These are phyloP conservation scores for Petrosia ficiformis DNA, from an alignment of 37 sponge, comb jelly and placozoan species.

Conservation along the genomic window DNA sequence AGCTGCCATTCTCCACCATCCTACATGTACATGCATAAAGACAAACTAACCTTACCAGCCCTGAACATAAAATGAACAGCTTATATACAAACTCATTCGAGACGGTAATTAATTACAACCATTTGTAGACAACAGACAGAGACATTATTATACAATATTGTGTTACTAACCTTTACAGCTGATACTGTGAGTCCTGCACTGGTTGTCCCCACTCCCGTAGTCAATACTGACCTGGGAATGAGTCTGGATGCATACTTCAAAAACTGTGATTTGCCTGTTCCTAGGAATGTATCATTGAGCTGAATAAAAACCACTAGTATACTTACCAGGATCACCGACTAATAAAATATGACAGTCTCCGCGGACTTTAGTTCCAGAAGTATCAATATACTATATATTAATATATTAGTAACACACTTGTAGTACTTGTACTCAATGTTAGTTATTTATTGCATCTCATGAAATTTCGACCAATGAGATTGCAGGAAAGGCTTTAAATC, in stretches of 20 bases:
- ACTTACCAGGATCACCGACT: slow-evolving; percentile 89
- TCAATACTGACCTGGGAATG: slow-evolving; percentile 85
- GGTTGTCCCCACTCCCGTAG: slow-evolving; percentile 91
- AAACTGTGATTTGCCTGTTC: slow-evolving; percentile 92
- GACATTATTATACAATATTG: background rate
- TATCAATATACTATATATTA: slow-evolving; percentile 55
- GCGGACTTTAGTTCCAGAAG: slow-evolving; percentile 70
- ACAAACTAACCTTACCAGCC: background rate
- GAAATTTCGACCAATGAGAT: too few relatives aligned
- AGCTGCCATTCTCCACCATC: slow-evolving; percentile 91
- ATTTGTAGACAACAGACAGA: too few relatives aligned
- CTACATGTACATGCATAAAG: slow-evolving; percentile 13
- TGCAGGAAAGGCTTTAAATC: too few relatives aligned
- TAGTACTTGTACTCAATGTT: background rate
- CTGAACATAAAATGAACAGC: background rate
- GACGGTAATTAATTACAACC: too few relatives aligned
- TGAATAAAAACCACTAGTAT: background rate
- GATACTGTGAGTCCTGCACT: slow-evolving; percentile 93
- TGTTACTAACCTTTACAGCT: slow-evolving; percentile 96
- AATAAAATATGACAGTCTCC: slow-evolving; percentile 90
- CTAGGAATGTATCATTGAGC: background rate
- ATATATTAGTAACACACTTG: slow-evolving; percentile 8
- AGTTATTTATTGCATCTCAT: too few relatives aligned
- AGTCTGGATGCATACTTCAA: slow-evolving; percentile 83
- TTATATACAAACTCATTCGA: slow-evolving; percentile 4